Evolutionary conservation across 2,888 invertebrate genomes (phyloP), one percentile per base, ranked within the genome.

Genomic region (Lasioglossum marginatum): DNA sequence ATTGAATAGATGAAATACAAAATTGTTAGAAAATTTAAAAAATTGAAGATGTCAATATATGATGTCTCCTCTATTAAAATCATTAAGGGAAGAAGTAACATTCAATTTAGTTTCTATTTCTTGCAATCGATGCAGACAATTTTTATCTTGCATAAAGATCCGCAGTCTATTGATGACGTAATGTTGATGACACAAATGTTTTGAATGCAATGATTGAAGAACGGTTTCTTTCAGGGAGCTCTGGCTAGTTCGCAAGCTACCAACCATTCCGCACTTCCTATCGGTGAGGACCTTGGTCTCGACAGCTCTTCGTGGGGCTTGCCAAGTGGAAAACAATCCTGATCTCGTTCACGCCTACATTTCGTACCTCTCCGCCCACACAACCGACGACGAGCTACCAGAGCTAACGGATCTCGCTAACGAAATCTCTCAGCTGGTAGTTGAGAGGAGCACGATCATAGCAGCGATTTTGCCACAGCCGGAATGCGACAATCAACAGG

Each of bases 241-340:
- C 23, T 97, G 97, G 97, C 94, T 97, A 45, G 94, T 97, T 0
- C 96, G 96, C 43, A 97, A 96, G 82, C 95, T 98, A 80, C 97
- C 98, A 70, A 96, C 96, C 52, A 97, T 99, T 86, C 97, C 97
- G 0, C 98, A 98, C 95, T 99, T 99, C 95, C 95, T 96, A 23
- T 96, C 96, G 4, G 97, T 98, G 19, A 96, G 97, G 48, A 96
- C 96, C n/a, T 96, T 97, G 85, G 96, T 97, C 82, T 97, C 97
- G 83, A 95, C 95, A 2, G 97, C 97, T 71, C 94, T 99, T n/a
- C 96, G 98, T 8, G 97, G 98, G 88, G 99, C 99, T 0, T 98
- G 98, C 93, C 97, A 98, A 93, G 98, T 98, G 82, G 99, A 99
- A 96, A 99, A 98, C 92, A 97, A 97, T 92, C 98, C 98, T 0